phyloP scores from a whole-genome alignment of 2,113 vertebrate species.

The Neopipo cinnamomea region DNA sequence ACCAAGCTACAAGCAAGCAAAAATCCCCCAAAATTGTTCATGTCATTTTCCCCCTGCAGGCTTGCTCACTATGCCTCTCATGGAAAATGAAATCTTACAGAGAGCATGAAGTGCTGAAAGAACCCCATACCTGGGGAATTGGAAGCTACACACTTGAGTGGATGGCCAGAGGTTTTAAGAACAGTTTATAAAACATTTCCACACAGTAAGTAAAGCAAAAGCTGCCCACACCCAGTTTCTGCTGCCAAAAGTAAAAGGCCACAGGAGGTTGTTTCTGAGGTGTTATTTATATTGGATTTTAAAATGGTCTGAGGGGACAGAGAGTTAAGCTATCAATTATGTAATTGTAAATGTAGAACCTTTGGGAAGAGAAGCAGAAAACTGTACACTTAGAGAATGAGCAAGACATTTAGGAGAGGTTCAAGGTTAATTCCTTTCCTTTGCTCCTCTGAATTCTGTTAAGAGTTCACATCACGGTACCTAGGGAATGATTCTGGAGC shows the following conservation, averaged over 20 bases:
- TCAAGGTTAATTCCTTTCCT: conserved; percentile 59
- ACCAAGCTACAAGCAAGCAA: background rate
- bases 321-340: conserved; percentile 66
- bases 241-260: conserved; percentile 45
- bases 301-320: conserved; percentile 56
- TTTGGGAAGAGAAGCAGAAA: conserved; percentile 65
- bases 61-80: background rate
- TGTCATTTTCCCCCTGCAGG: background rate
- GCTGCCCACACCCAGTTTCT: background rate
- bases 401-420: conserved; percentile 46
- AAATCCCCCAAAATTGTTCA: background rate
- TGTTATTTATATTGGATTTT: conserved; percentile 62
- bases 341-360: conserved; percentile 56
- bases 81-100: background rate
- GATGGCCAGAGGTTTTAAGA: background rate
- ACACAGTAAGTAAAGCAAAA: background rate
- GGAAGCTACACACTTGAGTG: background rate
- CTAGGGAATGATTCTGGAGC: background rate
- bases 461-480: background rate
- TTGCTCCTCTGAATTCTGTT: background rate
- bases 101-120: background rate
- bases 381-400: conserved; percentile 27
- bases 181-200: conserved; percentile 6
- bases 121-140: background rate
- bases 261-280: conserved; percentile 39